These are phyloP conservation scores for Tribolium castaneum DNA, from an alignment of 1,140 invertebrate species.

Conservation along the genomic window DNA sequence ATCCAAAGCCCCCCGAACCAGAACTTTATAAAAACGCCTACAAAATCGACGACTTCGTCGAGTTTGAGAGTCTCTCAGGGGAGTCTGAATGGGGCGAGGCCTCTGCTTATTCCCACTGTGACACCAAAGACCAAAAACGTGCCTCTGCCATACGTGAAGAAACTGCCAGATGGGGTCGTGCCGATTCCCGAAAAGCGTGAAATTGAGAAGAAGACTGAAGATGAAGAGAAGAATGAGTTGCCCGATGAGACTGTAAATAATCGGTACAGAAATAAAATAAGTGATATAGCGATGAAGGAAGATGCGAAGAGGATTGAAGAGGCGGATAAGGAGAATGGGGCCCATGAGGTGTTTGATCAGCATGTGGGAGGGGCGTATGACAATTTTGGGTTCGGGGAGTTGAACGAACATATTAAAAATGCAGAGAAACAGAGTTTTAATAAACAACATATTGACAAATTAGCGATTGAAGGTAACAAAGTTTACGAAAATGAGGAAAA, in stretches of 20 bases:
- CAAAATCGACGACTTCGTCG: slow-evolving; percentile 36
- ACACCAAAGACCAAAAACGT: slow-evolving; percentile 49
- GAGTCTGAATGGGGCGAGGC: slow-evolving; percentile 50
- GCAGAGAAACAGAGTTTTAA: not conserved
- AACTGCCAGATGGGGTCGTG: slow-evolving; percentile 57
- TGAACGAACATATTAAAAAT: not conserved
- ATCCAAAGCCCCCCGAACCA: slow-evolving; percentile 49
- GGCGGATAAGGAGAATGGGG: slow-evolving; percentile 58
- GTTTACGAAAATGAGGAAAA: slow-evolving; percentile 1
- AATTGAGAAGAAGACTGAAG: slow-evolving; percentile 43
- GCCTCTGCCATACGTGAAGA: slow-evolving; percentile 19
- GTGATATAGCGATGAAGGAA: slow-evolving; percentile 13
- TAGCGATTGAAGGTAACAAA: slow-evolving; percentile 23
- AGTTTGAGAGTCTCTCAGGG: slow-evolving; percentile 41
- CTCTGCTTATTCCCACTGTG: slow-evolving; percentile 53
- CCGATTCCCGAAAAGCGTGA: slow-evolving; percentile 52
- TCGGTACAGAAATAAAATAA: slow-evolving; percentile 49
- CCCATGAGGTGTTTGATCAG: slow-evolving; percentile 57
- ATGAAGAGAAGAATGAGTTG: slow-evolving; percentile 52
- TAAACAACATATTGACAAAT: slow-evolving; percentile 5
- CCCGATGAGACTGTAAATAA: slow-evolving; percentile 46
- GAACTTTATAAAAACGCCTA: slow-evolving; percentile 38
- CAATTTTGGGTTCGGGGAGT: slow-evolving; percentile 4
- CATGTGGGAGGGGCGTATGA: not conserved
- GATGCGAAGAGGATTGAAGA: slow-evolving; percentile 47